phyloP scores from a whole-genome alignment of 92 coral and sea anemone species.

The Plumapathes pennacea region DNA sequence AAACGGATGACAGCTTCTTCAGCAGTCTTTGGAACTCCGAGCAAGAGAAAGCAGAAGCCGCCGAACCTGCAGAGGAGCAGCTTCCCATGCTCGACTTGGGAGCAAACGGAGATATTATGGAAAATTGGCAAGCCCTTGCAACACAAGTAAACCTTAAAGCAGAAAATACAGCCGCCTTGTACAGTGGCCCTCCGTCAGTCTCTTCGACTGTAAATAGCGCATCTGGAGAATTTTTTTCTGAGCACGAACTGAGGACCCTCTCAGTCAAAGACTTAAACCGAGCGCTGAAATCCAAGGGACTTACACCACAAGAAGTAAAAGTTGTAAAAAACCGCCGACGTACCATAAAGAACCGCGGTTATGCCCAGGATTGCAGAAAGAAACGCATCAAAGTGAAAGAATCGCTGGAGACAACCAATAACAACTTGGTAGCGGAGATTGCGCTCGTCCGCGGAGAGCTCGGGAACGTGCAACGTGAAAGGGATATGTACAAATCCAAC shows the following conservation, averaged over 20 bases:
- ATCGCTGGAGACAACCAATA: constrained; percentile 30
- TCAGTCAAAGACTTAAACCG: constrained; percentile 73
- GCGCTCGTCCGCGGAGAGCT: constrained; percentile 27
- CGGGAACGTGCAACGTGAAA: constrained; percentile 22
- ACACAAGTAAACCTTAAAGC: no score
- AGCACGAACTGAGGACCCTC: constrained; percentile 38
- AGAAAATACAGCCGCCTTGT: no score
- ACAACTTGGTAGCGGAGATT: constrained; percentile 28
- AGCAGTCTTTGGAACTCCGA: no score
- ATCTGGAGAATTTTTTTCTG: constrained; percentile 18
- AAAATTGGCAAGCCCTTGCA: no score
- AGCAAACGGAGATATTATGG: no score
- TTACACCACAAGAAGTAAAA: constrained; percentile 29
- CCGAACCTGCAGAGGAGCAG: no score
- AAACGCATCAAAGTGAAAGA: constrained; percentile 61
- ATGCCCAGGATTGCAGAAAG: constrained; percentile 78
- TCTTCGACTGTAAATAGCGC: no score
- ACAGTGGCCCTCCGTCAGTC: no score
- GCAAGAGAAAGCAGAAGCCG: no score
- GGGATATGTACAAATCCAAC: constrained; percentile 23
- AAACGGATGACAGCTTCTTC: no score
- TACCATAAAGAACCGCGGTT: constrained; percentile 80
- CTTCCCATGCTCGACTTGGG: no score
- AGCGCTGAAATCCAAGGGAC: constrained; percentile 51
- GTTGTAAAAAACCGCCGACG: constrained; percentile 63